Evolutionary conservation across 92 coral and sea anemone species (phyloP), one percentile per base, ranked within the genome.

Genomic region (Pocillopora meandrina): DNA sequence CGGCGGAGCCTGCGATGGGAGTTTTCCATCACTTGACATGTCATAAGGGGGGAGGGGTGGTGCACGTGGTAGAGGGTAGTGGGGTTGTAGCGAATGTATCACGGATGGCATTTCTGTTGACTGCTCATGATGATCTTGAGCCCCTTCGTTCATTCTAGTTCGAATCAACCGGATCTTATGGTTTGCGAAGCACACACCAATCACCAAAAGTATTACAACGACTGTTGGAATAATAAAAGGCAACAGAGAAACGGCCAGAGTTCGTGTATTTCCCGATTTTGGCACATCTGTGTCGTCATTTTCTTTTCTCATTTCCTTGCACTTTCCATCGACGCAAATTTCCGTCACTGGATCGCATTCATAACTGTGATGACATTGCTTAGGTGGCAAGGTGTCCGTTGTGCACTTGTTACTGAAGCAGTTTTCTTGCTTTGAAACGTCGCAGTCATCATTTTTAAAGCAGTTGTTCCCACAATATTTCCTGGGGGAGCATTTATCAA

Each of bases 21-120:
- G 74, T 47, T 10, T 16, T 23, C 56, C 74, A 31, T 20, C 74
- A 15, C 74, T 35, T 13, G 42, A 34, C 3, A 34, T 76, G 15
- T 49, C 47, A 56, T 86, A 88, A 23, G 77, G 87, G 52, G 72
- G 78, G 36, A 83, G 91, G 52, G 85, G 91, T 66, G 88, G 88
- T 35, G 88, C 91, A 23, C 78, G 74, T 20, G 64, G 73, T 57
- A 35, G 75, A 36, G 82, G 33, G 26, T 82, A 82, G 60, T 20
- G 66, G 3, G 85, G 80, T 71, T 60, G 61, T 12, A 12, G 65
- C 47, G 74, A 57, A 1, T 80, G 3, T 52, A 67, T 80, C 11
- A 34, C 21, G 20, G 55, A 36, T 34, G 35, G 35, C 47, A 35
- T 31, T 18, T 55, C 57, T 19, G 34, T 65, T 85, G 49, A 60